phyloP scores from a whole-genome alignment of 2,888 invertebrate genomes.

The Morpho deidamia region DNA sequence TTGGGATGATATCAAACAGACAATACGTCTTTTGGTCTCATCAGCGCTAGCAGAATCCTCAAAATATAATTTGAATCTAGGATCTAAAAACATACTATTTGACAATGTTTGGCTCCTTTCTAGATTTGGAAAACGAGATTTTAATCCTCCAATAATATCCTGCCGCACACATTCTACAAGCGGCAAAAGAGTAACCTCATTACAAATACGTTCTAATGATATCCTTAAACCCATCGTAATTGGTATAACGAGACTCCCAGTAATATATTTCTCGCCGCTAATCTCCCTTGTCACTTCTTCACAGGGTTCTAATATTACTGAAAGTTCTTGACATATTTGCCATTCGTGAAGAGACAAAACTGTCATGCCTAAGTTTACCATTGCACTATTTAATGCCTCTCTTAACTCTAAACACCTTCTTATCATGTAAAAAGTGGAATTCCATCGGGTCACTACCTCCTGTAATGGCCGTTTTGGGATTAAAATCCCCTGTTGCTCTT shows the following conservation, averaged over 20 bases:
- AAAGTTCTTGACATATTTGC: constrained; percentile 5
- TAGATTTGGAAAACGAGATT: constrained; percentile 7
- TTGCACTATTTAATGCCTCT: constrained; percentile 7
- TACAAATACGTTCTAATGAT: neutral
- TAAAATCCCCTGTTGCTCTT: neutral
- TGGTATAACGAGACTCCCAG: neutral
- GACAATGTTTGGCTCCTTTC: constrained; percentile 2
- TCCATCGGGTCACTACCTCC: constrained; percentile 8
- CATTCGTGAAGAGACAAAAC: neutral
- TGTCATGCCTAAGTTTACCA: constrained; percentile 6
- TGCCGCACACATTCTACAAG: neutral
- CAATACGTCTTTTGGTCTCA: constrained; percentile 1
- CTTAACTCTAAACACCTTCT: constrained; percentile 5
- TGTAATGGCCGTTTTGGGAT: neutral
- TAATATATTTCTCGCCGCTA: constrained; percentile 5
- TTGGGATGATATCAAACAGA: neutral
- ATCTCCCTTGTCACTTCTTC: constrained; percentile 10
- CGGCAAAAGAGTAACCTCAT: neutral
- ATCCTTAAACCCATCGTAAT: neutral
- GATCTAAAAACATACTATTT: neutral
- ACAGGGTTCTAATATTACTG: constrained; percentile 2
- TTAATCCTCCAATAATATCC: constrained; percentile 1
- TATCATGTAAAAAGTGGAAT: constrained; percentile 5
- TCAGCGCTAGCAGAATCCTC: neutral
- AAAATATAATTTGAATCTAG: constrained; percentile 1